Evolutionary conservation across 2,888 invertebrate species (phyloP), one percentile per base, ranked within the genome.

Genomic region (Agelastica alni): DNA sequence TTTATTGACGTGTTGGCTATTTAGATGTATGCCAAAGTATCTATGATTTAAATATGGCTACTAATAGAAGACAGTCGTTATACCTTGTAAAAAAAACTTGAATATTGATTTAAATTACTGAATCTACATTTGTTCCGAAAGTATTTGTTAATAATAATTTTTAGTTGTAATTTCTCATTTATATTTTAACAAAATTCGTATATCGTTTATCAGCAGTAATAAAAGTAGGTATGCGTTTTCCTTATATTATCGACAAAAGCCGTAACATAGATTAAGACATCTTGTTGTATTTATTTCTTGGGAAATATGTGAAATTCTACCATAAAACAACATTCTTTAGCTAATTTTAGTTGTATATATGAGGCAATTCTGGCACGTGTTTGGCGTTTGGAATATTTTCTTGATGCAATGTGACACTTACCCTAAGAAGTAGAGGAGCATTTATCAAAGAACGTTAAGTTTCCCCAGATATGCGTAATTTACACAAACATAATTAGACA

Each of bases 321-420:
- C 41, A 48, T 41, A 42, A 49, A 49, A 41, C 49, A 32, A 32
- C 49, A 49, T 49, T 49, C 49, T 42, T 49, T 7, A 42, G 49
- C 41, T 49, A 49, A 49, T 49, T 49, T 49, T 49, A 49, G 49
- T 49, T 31, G 41, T 36, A 14, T 39, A 36, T 39, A 49, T 49
- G 41, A 49, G 22, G 49, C 22, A 31, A 49, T 49, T 41, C 31
- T 42, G 41, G 41, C 41, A 49, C 49, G 49, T 49, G 49, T 49
- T 41, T 41, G 17, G 20, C 32, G 41, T 49, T 49, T 32, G 20
- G 41, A 49, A 39, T 48, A 48, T 48, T 48, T 39, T 48, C 30
- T 48, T 14, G 18, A 39, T 16, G 17, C 17, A 30, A 18, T 13
- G 30, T 39, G 39, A 42, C 41, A 49, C 17, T 48, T 39, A 47